A percentile compares a stretch with the other conserved stretches of the same genome.
Evolutionary conservation across 2,888 invertebrate genomes (phyloP).

Genomic region (Furcula furcula): DNA sequence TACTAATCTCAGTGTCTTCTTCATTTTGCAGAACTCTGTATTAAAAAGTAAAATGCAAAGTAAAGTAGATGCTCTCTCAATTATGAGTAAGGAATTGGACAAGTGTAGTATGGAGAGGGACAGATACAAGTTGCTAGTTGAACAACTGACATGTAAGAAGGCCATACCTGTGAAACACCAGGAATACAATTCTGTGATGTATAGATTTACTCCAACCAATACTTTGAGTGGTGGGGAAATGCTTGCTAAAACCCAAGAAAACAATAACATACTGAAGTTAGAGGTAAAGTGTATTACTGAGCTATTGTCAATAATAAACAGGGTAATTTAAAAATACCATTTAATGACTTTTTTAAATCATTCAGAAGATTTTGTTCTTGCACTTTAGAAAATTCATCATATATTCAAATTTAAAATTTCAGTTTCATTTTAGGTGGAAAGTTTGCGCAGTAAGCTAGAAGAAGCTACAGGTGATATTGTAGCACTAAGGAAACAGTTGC

Average conservation of each 20-base stretch:
- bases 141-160: slow-evolving; percentile 84
- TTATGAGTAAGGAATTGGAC: slow-evolving; percentile 89
- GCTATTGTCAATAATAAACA: too few relatives aligned
- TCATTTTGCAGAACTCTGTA: slow-evolving; percentile 78
- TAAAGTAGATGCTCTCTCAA: slow-evolving; percentile 91
- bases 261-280: slow-evolving; percentile 79
- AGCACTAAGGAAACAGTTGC: slow-evolving; percentile 79
- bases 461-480: slow-evolving; percentile 87
- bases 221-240: slow-evolving; percentile 80
- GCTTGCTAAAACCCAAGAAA: slow-evolving; percentile 81
- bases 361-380: too few relatives aligned
- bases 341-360: too few relatives aligned
- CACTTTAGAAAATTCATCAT: too few relatives aligned
- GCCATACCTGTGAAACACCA: slow-evolving; percentile 33
- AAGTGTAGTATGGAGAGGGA: slow-evolving; percentile 90
- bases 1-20: too few relatives aligned
- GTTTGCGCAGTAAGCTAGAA: slow-evolving; percentile 85
- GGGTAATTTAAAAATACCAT: too few relatives aligned
- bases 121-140: slow-evolving; percentile 90
- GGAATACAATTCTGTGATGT: slow-evolving; percentile 42
- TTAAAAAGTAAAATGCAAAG: slow-evolving; percentile 88
- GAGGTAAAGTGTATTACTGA: slow-evolving; percentile 63
- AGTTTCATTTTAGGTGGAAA: slow-evolving; percentile 77
- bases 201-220: slow-evolving; percentile 60
- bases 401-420: too few relatives aligned